These are phyloP conservation scores for Epinotia ramella DNA, from an alignment of 2,888 invertebrate genomes.

Conservation along the genomic window DNA sequence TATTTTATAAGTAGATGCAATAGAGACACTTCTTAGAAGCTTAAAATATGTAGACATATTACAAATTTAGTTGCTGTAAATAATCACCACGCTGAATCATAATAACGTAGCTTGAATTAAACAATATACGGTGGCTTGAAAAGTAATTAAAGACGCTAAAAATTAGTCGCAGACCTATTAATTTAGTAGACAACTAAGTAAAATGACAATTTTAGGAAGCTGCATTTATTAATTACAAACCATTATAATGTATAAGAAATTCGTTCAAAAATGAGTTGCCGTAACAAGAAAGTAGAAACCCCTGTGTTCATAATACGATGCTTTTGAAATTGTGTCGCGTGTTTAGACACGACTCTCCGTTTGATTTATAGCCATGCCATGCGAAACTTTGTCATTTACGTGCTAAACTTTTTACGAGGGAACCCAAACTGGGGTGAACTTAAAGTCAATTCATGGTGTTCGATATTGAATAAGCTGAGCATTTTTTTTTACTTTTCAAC, in stretches of 20 bases:
- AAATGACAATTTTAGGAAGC: too few species aligned
- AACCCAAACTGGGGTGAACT: slow-evolving; percentile 43
- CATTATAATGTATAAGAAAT: neutral
- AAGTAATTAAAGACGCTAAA: too few species aligned
- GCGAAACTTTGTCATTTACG: slow-evolving; percentile 44
- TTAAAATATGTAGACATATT: too few species aligned
- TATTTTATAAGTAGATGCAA: too few species aligned
- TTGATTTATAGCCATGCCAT: slow-evolving; percentile 43
- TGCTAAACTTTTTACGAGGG: slow-evolving; percentile 45
- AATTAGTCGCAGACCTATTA: too few species aligned
- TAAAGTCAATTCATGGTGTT: slow-evolving; percentile 43
- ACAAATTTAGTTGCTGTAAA: too few species aligned
- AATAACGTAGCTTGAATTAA: too few species aligned
- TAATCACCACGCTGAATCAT: too few species aligned
- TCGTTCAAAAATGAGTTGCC: slow-evolving; percentile 15
- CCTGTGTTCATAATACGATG: slow-evolving; percentile 41
- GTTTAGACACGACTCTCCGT: slow-evolving; percentile 43
- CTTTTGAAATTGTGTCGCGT: slow-evolving; percentile 42
- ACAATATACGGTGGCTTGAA: too few species aligned
- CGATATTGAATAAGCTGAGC: slow-evolving; percentile 33
- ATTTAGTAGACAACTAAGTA: too few species aligned
- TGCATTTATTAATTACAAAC: too few species aligned
- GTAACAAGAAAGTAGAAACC: slow-evolving; percentile 29
- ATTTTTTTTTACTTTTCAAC: slow-evolving; percentile 1
- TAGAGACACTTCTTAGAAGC: too few species aligned